Base-by-base conservation (phyloP, 1,140 invertebrate genomes). In the Drosophila nebulosa region DNA sequence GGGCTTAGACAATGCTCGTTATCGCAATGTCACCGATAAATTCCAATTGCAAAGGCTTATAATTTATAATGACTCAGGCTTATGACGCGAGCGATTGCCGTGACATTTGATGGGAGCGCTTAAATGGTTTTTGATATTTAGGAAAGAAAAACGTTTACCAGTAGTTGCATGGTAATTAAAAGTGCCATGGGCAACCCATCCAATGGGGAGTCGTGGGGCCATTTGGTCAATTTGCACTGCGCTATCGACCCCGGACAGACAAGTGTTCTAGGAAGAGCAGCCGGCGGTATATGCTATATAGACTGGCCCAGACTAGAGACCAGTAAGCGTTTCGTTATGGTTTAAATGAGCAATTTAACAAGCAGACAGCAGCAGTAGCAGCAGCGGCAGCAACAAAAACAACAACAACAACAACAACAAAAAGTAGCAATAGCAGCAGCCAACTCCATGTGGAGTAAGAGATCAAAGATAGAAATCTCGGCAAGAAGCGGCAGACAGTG, bases 261-360 rank as follows among this genome's bases (percentile, higher is more conserved):
- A 86, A 83, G 79, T 83, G 75, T 85, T 85, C 81, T 85, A 72
- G 81, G 81, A 86, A 85, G 60, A 62, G 55, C 69, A 62, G 61
- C 59, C 57, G 56, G 52, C 64, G 81, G 81, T 81, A 74, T 74
- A 80, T 86, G 81, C 81, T 80, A 66, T 80, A 66, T 68, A 57
- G 63, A 57, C 59, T 60, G 53, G 69, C 60, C 73, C 79, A 55
- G 58, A 64, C 30, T 32, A 10, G 30, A 32, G 9, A 30, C 56
- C 51, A 74, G 74, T 39, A 21, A 46, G 68, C 78, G 71, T 85
- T 85, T 85, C 81, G 81, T 85, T 85, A 85, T 85, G 81, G 74
- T 85, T 85, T 85, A 85, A 85, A 85, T 85, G 81, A 85, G 81
- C 81, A 85, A 85, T 85, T 85, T 85, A 85, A 85, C 81, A 85